These are phyloP conservation scores for Drosophila athabasca DNA, from an alignment of 1,140 invertebrate genomes.

Conservation along the genomic window DNA sequence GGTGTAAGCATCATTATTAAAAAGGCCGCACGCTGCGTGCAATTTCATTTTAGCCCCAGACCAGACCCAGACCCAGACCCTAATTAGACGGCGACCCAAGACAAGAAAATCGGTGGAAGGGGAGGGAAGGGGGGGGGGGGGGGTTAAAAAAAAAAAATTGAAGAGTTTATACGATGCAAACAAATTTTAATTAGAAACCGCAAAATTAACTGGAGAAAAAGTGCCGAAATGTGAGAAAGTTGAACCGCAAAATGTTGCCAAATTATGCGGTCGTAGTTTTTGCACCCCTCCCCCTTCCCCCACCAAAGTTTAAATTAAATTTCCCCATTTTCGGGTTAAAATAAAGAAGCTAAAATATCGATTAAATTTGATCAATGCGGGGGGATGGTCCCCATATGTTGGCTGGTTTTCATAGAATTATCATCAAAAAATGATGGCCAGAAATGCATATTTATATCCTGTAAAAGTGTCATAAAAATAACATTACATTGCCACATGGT, in stretches of 20 bases:
- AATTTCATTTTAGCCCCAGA: slow-evolving; percentile 27
- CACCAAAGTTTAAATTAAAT: slow-evolving; percentile 4
- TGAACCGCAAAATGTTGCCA: slow-evolving; percentile 66
- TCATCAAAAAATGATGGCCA: no score
- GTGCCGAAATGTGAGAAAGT: slow-evolving; percentile 50
- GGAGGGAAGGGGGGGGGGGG: no score
- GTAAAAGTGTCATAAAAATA: no score
- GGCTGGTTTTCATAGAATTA: no score
- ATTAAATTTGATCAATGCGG: not conserved
- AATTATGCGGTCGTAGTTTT: slow-evolving; percentile 64
- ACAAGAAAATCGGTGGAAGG: slow-evolving; percentile 23
- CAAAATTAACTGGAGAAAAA: slow-evolving; percentile 52
- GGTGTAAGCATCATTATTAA: slow-evolving; percentile 36
- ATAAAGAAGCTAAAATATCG: not conserved
- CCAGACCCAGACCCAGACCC: slow-evolving; percentile 20
- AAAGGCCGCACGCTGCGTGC: slow-evolving; percentile 27
- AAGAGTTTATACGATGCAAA: slow-evolving; percentile 42
- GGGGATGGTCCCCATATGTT: not conserved
- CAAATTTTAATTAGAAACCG: slow-evolving; percentile 54
- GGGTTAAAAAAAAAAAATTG: slow-evolving; percentile 4
- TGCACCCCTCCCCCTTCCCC: no score
- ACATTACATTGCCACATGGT: no score
- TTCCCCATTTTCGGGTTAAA: not conserved
- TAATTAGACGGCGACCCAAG: slow-evolving; percentile 35
- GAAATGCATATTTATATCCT: no score